Evolutionary conservation across 2,888 invertebrate species (phyloP).

Genomic region (Lissonota sp.): DNA sequence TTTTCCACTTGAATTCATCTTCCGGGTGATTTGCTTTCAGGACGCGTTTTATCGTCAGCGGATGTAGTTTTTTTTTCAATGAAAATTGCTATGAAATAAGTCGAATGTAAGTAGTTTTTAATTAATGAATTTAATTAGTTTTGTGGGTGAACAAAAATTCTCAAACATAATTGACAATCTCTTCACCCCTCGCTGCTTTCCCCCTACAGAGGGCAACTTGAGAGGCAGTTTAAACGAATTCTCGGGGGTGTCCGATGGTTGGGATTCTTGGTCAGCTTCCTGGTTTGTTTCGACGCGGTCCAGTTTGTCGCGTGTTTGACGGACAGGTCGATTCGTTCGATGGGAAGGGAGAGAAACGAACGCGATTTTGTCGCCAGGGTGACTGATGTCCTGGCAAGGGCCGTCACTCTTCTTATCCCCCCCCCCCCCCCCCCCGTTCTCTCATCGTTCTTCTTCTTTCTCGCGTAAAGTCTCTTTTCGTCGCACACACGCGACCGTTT

Average conservation of each 20-base stretch:
- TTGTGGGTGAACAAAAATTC: no score
- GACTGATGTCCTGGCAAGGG: slow-evolving; percentile 73
- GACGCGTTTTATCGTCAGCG: no score
- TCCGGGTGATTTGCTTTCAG: no score
- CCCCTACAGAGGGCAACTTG: neutral
- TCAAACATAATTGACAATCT: neutral
- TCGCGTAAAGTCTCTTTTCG: slow-evolving; percentile 35
- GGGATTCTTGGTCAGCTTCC: slow-evolving; percentile 21
- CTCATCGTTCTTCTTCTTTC: slow-evolving; percentile 34
- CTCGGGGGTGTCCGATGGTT: slow-evolving; percentile 20
- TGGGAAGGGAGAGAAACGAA: slow-evolving; percentile 51
- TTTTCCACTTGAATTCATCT: no score
- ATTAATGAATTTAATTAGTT: no score
- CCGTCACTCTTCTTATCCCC: slow-evolving; percentile 71
- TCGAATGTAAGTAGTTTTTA: no score
- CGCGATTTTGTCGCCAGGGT: slow-evolving; percentile 70
- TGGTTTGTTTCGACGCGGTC: slow-evolving; percentile 43
- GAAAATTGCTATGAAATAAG: no score
- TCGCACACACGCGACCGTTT: slow-evolving; percentile 29
- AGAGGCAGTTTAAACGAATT: slow-evolving; percentile 21
- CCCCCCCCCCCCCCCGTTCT: slow-evolving; percentile 62
- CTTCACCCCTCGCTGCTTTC: neutral
- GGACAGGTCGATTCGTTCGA: slow-evolving; percentile 70
- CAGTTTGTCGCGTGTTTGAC: slow-evolving; percentile 65
- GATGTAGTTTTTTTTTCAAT: no score